Base-by-base conservation (phyloP, 2,888 invertebrate genomes). In the Pachydiplax longipennis region DNA sequence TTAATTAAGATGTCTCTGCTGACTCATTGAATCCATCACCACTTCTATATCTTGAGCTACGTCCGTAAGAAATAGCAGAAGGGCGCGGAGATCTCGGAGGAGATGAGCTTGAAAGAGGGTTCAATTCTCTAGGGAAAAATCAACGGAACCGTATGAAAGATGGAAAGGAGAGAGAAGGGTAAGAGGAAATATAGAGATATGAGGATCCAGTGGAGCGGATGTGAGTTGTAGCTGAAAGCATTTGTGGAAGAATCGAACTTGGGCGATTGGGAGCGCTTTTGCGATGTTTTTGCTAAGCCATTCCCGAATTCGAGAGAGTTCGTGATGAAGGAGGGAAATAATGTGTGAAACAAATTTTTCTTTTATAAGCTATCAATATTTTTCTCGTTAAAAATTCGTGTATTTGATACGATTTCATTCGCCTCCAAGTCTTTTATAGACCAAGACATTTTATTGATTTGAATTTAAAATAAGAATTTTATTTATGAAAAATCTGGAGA, bases 1-100 rank as follows among this genome's bases (percentile, higher is more conserved):
- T 58, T 61, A 87, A 87, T 87, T 87, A 87, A 61, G 87, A 87
- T 87, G 87, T 87, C 87, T 61, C 87, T 87, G 87, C 87, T 87
- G 87, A 87, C 87, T 87, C 87, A 87, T 87, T 61, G 58, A 37
- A 61, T 61, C 87, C 87, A 87, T 87, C 61, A 37, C 58, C 61
- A 87, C 87, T 58, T 65, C 35, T 87, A 87, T 87, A 58, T 87
- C 87, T 87, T 35, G 61, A 18, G 35, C 53, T 83, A n/a, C 18
- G 83, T n/a, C 83, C 40, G 83, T 53, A 58, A 87, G 58, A 53
- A 87, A 87, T 58, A 37, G 87, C n/a, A 37, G 61, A 87, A 87
- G 87, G 61, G 83, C 53, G 35, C 13, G 35, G 37, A n/a, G 87
- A 37, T n/a, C 61, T 61, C 61, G 61, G 87, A 61, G 61, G 61